Evolutionary conservation across 2,797 vertebrate genomes (phyloP), one percentile per base, ranked within the genome.

Genomic region (Leptoclinus maculatus): DNA sequence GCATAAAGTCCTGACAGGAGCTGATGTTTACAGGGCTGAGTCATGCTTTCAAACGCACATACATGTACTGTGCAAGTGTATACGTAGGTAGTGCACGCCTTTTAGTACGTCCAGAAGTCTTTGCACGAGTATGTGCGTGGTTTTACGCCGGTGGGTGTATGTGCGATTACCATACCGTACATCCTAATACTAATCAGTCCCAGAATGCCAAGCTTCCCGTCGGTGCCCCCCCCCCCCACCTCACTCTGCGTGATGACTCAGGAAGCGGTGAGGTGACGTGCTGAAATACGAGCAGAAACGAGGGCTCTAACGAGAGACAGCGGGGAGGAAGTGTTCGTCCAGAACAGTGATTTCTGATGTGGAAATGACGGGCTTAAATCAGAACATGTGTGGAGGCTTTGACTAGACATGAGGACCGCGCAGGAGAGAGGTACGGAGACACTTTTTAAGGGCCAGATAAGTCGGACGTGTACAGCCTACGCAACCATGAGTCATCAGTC

Each of bases 281-380:
- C 77, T 92, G 90, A 93, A 92, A 92, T 93, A 94, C 51, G 87
- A 92, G 87, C 83, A 89, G 84, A 87, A 78, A 75, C 51, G 65
- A 86, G 73, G 76, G 82, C 83, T 89, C 87, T 90, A 93, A 93
- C 74, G 75, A 92, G 84, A 91, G 88, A 90, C 88, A 89, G 91
- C 83, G 43, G 83, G 75, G 71, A 87, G 86, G 78, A 90, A 83
- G 85, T 62, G 71, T 88, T 88, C 70, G 67, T 82, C 85, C 87
- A 84, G 81, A 83, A 83, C 63, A 59, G 87, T 84, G 90, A 92
- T 90, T 90, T 92, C 88, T 92, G 90, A 91, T 81, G 91, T 92
- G 87, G 91, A 86, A 80, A 91, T 84, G 89, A 89, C 74, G 69
- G 78, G 71, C 87, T 88, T 92, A 92, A 94, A 91, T 62, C 88